These are phyloP conservation scores for Istiophorus platypterus DNA, from an alignment of 2,113 vertebrate species.

Conservation along the genomic window DNA sequence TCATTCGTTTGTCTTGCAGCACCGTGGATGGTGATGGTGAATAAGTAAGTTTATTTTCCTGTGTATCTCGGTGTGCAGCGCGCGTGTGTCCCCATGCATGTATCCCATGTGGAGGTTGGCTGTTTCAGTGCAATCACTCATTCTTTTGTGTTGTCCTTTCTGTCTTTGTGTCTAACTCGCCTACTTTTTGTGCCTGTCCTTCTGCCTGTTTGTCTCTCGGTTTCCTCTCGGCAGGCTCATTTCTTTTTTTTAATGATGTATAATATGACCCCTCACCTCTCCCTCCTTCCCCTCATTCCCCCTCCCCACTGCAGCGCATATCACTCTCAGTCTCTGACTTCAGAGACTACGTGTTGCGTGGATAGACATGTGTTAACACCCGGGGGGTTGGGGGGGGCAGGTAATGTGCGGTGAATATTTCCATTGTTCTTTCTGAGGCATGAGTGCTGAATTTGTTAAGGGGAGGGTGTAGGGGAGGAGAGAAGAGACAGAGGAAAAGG, in stretches of 20 bases:
- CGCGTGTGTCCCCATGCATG: constrained; percentile 8
- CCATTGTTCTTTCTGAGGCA: constrained; percentile 59
- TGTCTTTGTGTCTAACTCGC: constrained; percentile 31
- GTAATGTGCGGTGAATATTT: constrained; percentile 45
- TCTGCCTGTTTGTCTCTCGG: constrained; percentile 22
- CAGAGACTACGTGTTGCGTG: not conserved
- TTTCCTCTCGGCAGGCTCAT: constrained; percentile 11
- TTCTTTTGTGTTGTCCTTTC: constrained; percentile 54
- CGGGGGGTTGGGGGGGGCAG: not conserved
- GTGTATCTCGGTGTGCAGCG: constrained; percentile 3
- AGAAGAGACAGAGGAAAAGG: constrained; percentile 17
- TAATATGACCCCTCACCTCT: constrained; percentile 38
- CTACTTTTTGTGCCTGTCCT: constrained; percentile 25
- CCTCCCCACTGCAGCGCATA: constrained; percentile 6
- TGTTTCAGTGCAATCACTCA: constrained; percentile 35
- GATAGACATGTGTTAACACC: constrained; percentile 17
- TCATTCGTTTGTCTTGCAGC: constrained; percentile 31
- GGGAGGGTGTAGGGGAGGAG: constrained; percentile 11
- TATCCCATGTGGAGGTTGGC: constrained; percentile 23
- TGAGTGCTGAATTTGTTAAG: constrained; percentile 30
- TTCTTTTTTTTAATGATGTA: constrained; percentile 21
- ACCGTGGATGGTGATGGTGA: constrained; percentile 60
- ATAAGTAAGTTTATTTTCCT: constrained; percentile 51
- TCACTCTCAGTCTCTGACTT: constrained; percentile 18
- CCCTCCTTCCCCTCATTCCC: not conserved